Evolutionary conservation across 2,888 invertebrate species (phyloP), one percentile per base, ranked within the genome.

Genomic region (Sisyra nigra): DNA sequence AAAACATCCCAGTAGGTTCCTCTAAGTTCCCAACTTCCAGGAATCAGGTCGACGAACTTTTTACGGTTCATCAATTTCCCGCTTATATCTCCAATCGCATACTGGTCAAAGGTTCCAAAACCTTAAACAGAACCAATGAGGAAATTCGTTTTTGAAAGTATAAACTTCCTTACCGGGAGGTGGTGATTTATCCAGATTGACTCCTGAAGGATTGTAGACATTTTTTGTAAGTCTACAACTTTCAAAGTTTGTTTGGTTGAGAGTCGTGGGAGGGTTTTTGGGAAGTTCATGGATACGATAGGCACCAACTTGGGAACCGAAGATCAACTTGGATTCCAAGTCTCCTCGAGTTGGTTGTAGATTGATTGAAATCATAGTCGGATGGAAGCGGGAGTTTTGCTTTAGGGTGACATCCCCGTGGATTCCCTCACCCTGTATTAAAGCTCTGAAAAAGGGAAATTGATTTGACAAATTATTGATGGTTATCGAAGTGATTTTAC

Each of bases 11-110:
- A 83, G 57, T 85, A 84, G 31, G 72, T 61, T 1, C 81, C 82
- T 48, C 69, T 77, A 10, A 86, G 67, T 60, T 84, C 83, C 42
- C 78, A 75, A 38, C 81, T 80, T 2, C 78, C 80, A 0, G 76
- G 72, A 39, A 84, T 64, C 18, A 81, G 65, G 52, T 76, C 74
- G 51, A 73, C 71, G 53, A 76, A 80, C 56, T 76, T 76, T 31
- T 82, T 82, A 44, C 81, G 69, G 10, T 72, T 75, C 50, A 82
- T 77, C 48, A 81, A 73, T 62, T 93, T 93, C 14, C 91, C 91
- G 42, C 86, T 80, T 9, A 94, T 63, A 57, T 93, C 92, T 0
- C 94, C 94, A 3, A 91, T 67, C 2, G 88, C 79, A 55, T 92
- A 94, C 59, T 86, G 84, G 60, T 94, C 91, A 58, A 87, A 87